Evolutionary conservation across 1,140 invertebrate genomes (phyloP).

Genomic region (Galleria mellonella): DNA sequence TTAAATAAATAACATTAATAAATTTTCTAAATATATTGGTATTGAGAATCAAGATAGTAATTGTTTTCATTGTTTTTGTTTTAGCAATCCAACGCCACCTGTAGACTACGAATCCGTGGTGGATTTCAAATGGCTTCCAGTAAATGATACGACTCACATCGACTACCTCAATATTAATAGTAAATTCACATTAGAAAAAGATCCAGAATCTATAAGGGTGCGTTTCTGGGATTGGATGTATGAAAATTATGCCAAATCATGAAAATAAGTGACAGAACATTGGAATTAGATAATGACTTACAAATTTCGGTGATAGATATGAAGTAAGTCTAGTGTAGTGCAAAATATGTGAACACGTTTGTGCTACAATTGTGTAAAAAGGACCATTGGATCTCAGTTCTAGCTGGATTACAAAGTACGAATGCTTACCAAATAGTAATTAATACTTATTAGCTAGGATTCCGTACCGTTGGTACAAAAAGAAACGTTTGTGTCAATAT

Average conservation of each 20-base stretch:
- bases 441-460: too few species aligned
- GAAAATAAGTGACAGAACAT: conserved; percentile 4
- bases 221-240: conserved; percentile 77
- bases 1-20: too few species aligned
- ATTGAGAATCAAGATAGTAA: too few species aligned
- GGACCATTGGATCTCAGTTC: too few species aligned
- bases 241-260: conserved; percentile 58
- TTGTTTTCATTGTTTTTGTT: too few species aligned
- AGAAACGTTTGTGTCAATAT: too few species aligned
- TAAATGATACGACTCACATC: conserved; percentile 65
- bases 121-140: conserved; percentile 73
- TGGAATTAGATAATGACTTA: conserved; percentile 5
- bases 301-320: background rate
- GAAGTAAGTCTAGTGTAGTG: background rate
- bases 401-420: too few species aligned
- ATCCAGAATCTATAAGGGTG: conserved; percentile 72
- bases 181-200: conserved; percentile 62
- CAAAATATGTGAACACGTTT: background rate
- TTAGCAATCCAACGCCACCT: conserved; percentile 74
- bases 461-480: too few species aligned
- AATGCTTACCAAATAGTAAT: too few species aligned
- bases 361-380: background rate
- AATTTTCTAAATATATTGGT: too few species aligned
- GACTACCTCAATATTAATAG: conserved; percentile 75
- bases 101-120: conserved; percentile 62